Evolutionary conservation across 2,888 invertebrate genomes (phyloP).

Genomic region (Sarcophaga rosellei): DNA sequence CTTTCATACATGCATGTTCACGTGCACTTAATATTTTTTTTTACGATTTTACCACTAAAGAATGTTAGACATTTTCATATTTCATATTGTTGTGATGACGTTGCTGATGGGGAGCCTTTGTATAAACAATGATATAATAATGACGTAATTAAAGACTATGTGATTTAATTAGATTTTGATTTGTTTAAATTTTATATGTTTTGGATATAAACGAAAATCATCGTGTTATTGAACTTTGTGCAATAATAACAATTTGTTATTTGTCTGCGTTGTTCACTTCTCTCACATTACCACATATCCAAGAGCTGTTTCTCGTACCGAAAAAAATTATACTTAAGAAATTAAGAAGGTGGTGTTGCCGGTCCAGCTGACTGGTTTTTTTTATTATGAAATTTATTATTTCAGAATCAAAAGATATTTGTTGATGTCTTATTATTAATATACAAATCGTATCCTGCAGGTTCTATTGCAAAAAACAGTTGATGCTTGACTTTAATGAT

Average conservation of each 20-base stretch:
- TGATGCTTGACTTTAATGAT: no score
- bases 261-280: not conserved
- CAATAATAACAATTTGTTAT: not conserved
- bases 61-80: not conserved
- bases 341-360: no score
- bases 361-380: not conserved
- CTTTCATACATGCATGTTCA: not conserved
- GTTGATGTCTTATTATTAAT: no score
- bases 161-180: constrained; percentile 34
- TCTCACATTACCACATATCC: not conserved
- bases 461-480: no score
- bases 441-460: no score
- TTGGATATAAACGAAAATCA: not conserved
- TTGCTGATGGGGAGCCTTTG: no score
- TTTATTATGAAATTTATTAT: not conserved
- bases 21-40: not conserved
- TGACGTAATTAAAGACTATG: constrained; percentile 43
- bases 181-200: constrained; percentile 13
- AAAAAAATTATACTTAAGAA: no score
- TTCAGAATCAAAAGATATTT: no score
- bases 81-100: no score
- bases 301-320: no score
- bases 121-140: constrained; percentile 4
- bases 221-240: constrained; percentile 16
- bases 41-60: not conserved